A percentile compares a stretch with the other conserved stretches of the same genome.
These are phyloP conservation scores for Eupithecia abbreviata DNA, from an alignment of 2,888 invertebrate species.

Conservation along the genomic window DNA sequence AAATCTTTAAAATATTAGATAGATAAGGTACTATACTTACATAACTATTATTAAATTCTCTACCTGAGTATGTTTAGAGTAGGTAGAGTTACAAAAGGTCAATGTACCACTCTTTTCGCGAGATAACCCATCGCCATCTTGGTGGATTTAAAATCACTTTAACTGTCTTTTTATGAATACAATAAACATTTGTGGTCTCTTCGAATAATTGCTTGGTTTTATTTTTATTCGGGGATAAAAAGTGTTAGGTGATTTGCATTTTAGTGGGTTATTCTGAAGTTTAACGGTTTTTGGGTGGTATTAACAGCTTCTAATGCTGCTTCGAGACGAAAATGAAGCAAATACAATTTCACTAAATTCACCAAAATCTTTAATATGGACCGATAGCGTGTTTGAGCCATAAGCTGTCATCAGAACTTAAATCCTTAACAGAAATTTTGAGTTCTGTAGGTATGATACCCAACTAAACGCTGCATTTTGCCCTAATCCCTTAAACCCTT, in stretches of 20 bases:
- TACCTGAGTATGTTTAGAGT: too few relatives aligned
- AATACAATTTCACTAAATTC: background rate
- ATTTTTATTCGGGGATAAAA: slow-evolving; percentile 41
- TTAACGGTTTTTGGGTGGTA: background rate
- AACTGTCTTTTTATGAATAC: slow-evolving; percentile 43
- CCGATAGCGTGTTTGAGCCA: background rate
- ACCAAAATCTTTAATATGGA: background rate
- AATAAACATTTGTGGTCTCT: slow-evolving; percentile 45
- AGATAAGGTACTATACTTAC: too few relatives aligned
- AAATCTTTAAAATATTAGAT: too few relatives aligned
- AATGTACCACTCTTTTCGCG: background rate
- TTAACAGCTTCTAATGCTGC: background rate
- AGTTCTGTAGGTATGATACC: background rate
- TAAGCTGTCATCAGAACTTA: background rate
- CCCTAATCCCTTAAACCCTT: slow-evolving; percentile 14
- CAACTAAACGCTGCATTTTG: background rate
- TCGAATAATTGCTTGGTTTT: slow-evolving; percentile 39
- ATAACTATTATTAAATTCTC: too few relatives aligned
- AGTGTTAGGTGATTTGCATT: slow-evolving; percentile 37
- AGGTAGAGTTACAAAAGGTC: too few relatives aligned
- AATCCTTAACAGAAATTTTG: background rate
- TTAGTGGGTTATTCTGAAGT: slow-evolving; percentile 36
- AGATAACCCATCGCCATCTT: slow-evolving; percentile 14
- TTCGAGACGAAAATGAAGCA: background rate
- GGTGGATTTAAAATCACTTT: slow-evolving; percentile 50